Conservation (phyloP, 2,797 vertebrate species). For the Parambassis ranga region DNA sequence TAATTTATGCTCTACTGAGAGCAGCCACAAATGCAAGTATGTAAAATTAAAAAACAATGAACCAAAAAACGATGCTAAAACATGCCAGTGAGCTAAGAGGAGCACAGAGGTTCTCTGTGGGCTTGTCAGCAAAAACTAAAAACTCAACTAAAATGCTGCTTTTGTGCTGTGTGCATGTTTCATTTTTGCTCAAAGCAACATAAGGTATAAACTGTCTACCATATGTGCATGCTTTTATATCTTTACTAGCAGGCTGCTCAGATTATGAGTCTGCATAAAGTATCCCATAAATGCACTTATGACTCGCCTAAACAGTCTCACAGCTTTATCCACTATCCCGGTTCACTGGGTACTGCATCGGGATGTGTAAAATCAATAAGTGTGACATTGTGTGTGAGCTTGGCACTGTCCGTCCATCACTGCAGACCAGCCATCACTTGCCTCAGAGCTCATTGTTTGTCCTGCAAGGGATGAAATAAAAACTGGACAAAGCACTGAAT, state of each 20-base stretch:
- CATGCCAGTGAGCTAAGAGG: background rate
- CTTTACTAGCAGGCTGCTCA: background rate
- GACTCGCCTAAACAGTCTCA: background rate
- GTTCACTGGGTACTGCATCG: conserved; percentile 22
- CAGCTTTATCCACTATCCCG: conserved; percentile 7
- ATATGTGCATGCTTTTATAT: background rate
- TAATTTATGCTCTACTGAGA: too few species aligned
- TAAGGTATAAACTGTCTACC: background rate
- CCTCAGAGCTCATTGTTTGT: background rate
- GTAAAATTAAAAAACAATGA: too few species aligned
- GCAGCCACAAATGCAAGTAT: too few species aligned
- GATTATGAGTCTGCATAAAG: background rate
- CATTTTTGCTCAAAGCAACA: background rate
- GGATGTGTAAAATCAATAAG: conserved; percentile 51
- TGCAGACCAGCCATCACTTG: background rate
- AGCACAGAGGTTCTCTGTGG: too few species aligned
- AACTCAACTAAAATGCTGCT: too few species aligned
- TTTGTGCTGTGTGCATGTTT: too few species aligned
- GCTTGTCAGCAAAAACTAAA: too few species aligned
- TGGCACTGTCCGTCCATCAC: conserved; percentile 14
- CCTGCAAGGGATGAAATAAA: background rate
- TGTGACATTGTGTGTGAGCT: conserved; percentile 20
- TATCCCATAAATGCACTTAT: conserved; percentile 19
- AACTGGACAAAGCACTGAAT: background rate
- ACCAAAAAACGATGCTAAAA: too few species aligned